A percentile compares a stretch with the other conserved stretches of the same genome.
Conservation (phyloP, 2,797 vertebrate species). For the Hyperoplus immaculatus region DNA sequence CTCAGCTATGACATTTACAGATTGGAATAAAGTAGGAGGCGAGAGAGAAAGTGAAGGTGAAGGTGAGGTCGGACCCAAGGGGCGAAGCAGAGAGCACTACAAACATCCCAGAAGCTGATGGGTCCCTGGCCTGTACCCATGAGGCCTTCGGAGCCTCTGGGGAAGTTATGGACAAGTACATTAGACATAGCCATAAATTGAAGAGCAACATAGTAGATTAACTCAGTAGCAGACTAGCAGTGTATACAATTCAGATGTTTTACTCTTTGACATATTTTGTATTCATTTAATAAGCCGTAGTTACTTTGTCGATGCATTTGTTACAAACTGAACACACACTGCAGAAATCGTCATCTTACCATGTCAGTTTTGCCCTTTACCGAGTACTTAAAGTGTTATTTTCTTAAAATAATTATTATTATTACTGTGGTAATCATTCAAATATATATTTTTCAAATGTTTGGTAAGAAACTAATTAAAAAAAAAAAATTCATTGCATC, state of each 20-base stretch:
- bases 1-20: constrained; percentile 17
- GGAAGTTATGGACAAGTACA: constrained; percentile 61
- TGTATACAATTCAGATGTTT: neutral
- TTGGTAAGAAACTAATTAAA: too few relatives aligned
- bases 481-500: too few relatives aligned
- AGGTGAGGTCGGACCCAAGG: neutral
- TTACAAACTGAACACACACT: neutral
- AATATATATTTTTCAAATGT: too few relatives aligned
- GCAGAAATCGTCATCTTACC: constrained; percentile 1
- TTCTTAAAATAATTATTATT: neutral
- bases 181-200: constrained; percentile 33
- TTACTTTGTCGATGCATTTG: constrained; percentile 1
- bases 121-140: constrained; percentile 24
- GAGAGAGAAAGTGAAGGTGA: constrained; percentile 10
- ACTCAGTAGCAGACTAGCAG: neutral
- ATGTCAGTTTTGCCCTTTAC: too few relatives aligned
- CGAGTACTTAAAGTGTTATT: neutral
- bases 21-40: constrained; percentile 10
- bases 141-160: constrained; percentile 47
- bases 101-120: constrained; percentile 31
- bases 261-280: neutral
- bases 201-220: neutral
- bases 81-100: constrained; percentile 13
- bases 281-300: constrained; percentile 6
- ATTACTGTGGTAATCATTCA: too few relatives aligned